These are phyloP conservation scores for Acleris emargana DNA, from an alignment of 2,888 invertebrate species.

Conservation along the genomic window DNA sequence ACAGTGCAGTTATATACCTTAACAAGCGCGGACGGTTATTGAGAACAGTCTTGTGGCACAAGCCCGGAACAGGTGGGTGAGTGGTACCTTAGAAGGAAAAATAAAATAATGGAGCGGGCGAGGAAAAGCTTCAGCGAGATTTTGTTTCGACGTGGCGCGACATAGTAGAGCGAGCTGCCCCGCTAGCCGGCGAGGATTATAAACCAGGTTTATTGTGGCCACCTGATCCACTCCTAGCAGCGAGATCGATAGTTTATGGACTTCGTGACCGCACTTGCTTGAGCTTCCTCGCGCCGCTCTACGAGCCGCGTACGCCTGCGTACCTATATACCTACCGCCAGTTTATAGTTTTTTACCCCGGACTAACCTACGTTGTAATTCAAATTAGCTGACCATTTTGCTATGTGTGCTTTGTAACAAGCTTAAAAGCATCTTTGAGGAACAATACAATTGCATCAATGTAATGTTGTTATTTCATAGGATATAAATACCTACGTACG, in stretches of 20 bases:
- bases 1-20: slow-evolving; percentile 16
- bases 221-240: slow-evolving; percentile 58
- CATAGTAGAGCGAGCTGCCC: slow-evolving; percentile 43
- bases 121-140: slow-evolving; percentile 44
- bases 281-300: too few species aligned
- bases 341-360: slow-evolving; percentile 15
- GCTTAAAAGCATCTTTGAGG: too few species aligned
- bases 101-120: neutral
- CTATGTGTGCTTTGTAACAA: too few species aligned
- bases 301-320: neutral
- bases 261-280: slow-evolving; percentile 37
- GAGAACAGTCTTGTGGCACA: slow-evolving; percentile 3
- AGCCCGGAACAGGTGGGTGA: neutral
- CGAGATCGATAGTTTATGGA: slow-evolving; percentile 58
- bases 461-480: too few species aligned
- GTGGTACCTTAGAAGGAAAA: neutral
- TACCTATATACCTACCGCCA: slow-evolving; percentile 23
- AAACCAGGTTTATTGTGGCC: slow-evolving; percentile 66
- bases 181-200: slow-evolving; percentile 25
- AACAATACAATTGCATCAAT: too few species aligned
- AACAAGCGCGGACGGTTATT: slow-evolving; percentile 11
- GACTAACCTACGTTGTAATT: neutral
- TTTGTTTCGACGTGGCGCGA: slow-evolving; percentile 23
- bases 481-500: too few species aligned
- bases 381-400: neutral